phyloP scores from a whole-genome alignment of 1,140 invertebrate species.

The Physella acuta region DNA sequence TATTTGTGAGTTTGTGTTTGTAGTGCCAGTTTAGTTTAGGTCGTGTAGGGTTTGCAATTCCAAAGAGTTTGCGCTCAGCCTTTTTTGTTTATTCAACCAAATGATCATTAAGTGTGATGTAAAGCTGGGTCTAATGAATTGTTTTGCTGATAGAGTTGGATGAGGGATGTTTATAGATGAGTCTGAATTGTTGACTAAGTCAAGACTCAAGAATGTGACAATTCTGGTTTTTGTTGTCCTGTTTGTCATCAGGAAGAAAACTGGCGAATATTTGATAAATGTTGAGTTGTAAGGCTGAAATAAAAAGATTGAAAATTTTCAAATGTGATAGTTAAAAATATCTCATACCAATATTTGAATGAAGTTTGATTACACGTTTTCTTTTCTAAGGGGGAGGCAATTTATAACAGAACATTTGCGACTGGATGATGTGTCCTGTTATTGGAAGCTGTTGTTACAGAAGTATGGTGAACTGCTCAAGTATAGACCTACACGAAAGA shows the following conservation, averaged over 20 bases:
- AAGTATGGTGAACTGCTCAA: conserved; percentile 77
- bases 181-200: no score
- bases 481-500: conserved; percentile 59
- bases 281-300: neutral
- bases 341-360: neutral
- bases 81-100: no score
- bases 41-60: no score
- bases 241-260: neutral
- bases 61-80: no score
- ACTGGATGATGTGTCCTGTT: conserved; percentile 81
- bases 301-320: neutral
- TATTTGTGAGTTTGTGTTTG: no score
- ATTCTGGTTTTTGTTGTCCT: no score
- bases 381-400: conserved; percentile 58
- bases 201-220: no score
- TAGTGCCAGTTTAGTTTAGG: no score
- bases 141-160: no score
- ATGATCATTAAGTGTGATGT: no score
- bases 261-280: neutral
- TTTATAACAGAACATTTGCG: conserved; percentile 83
- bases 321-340: neutral
- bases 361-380: conserved; percentile 2
- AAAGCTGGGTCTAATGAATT: no score
- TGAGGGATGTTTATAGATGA: no score
- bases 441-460: conserved; percentile 81